Base-by-base conservation (phyloP, 92 coral and sea anemone species). In the Galaxea fascicularis region DNA sequence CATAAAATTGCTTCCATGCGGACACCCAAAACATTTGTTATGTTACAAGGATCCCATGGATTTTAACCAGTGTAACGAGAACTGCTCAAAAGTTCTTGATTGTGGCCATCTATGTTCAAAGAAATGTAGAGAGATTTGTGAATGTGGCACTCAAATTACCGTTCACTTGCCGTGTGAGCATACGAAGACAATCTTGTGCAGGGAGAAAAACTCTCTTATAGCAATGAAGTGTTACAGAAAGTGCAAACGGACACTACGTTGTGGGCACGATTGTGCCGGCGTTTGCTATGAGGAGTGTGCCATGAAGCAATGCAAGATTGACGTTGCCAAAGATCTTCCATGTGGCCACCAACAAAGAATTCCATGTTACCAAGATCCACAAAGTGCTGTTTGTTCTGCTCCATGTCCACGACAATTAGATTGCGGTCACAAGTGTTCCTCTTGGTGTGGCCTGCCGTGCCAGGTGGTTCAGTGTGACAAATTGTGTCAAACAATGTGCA, bases 21-120 rank as follows among this genome's bases (percentile, higher is more conserved):
- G 85, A 21, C 90, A 86, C 49, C 63, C 35, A 15, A 67, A 70
- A 31, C 69, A 7, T n/a, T 39, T 67, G 49, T 18, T 57, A 0
- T 86, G 90, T 60, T 70, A 82, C 15, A 60, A 54, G 12, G 73
- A 46, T 86, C 77, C 77, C 4, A 29, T 0, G 72, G 39, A 0
- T 3, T 3, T 10, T 20, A 58, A n/a, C 1, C 18, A 25, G 21
- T 66, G 72, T 6, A 66, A 66, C 7, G 14, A 11, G 0, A 29
- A 8, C 26, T 66, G 72, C 0, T 4, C 5, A 25, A 66, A 66
- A 1, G n/a, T n/a, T 0, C 27, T 41, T 89, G 71, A 29, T 25
- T 92, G 95, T 64, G 92, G 95, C 16, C 95, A 92, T 60, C 73
- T 30, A 35, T 92, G 95, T 65, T 46, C 82, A 16, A 51, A 74